phyloP scores from a whole-genome alignment of 2,113 vertebrate species.

The Odontophorus gujanensis region DNA sequence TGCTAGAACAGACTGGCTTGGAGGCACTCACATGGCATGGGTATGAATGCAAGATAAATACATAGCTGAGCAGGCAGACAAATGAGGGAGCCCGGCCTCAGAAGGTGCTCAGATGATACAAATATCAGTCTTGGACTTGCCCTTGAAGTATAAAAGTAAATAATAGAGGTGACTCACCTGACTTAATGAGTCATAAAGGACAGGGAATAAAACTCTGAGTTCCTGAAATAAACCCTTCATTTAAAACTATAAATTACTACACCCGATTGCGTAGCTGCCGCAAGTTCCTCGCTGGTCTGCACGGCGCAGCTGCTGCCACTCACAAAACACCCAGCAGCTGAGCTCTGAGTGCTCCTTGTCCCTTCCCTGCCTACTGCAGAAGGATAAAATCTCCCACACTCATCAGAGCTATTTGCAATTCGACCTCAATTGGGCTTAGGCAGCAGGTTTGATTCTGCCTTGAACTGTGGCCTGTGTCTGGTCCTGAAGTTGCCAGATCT shows the following conservation, averaged over 20 bases:
- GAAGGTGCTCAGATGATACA: slow-evolving; percentile 17
- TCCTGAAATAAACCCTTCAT: not conserved
- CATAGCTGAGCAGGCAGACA: slow-evolving; percentile 25
- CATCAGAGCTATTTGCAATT: not conserved
- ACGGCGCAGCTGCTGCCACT: accelerated
- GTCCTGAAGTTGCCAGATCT: slow-evolving; percentile 10
- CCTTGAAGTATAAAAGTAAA: slow-evolving; percentile 40
- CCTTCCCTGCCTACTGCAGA: not conserved
- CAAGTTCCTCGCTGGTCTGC: accelerated
- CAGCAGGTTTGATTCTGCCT: not conserved
- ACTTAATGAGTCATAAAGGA: slow-evolving; percentile 45
- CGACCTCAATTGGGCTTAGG: not conserved
- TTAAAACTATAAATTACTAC: not conserved
- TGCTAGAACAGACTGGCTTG: not conserved
- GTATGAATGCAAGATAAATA: slow-evolving; percentile 9
- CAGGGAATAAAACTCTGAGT: slow-evolving; percentile 23
- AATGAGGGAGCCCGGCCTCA: slow-evolving; percentile 1
- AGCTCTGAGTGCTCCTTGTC: accelerated
- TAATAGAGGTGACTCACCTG: slow-evolving; percentile 27
- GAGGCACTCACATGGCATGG: not conserved
- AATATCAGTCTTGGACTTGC: slow-evolving; percentile 4
- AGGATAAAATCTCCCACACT: slow-evolving; percentile 29
- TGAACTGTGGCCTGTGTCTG: not conserved
- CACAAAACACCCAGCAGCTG: not conserved
- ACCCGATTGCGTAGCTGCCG: not conserved